Base-by-base conservation (phyloP, 2,113 vertebrate genomes). In the Pardalotus punctatus region DNA sequence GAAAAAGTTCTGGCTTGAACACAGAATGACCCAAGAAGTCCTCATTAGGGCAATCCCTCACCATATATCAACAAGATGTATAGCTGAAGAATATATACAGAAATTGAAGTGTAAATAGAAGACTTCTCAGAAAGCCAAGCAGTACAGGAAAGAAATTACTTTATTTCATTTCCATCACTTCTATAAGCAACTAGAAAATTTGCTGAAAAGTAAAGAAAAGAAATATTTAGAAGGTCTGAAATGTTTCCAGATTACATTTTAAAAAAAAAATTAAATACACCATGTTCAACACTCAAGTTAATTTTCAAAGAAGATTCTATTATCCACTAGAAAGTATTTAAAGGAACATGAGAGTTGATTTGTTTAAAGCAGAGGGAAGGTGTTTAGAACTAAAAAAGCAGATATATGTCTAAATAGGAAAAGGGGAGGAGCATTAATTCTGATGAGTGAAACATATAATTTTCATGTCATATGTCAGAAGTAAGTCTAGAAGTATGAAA, bases 231-330 rank as follows among this genome's bases (percentile, higher is more conserved):
- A 71, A 45, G 4, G 1, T 56, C 38, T 57, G 67, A 76, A 86
- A 51, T 36, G 1, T 2, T 45, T 77, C 24, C 43, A 50, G 33
- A 72, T 71, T 51, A 17, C 10, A 43, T 28, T n/a, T 35, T 14
- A 0, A 0, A 12, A 38, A 64, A 14, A 14, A 53, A 38, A 1
- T 51, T 56, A 71, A 66, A 57, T 67, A 25, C 2, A 36, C 3
- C 0, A 0, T 54, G n/a, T 28, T 58, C 4, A 14, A 36, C n/a
- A 65, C 2, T 42, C 9, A 62, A n/a, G 58, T 4, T 48, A 76
- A 38, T 61, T 65, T 35, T 60, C 40, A 43, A 35, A 24, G 9
- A 36, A 51, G 3, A 5, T 69, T 73, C 19, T 81, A 8, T 18
- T 70, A 43, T 16, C 5, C 6, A 48, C 8, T 7, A 40, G 9